These are phyloP conservation scores for Percopsis transmontana DNA, from an alignment of 2,113 vertebrate species.

Conservation along the genomic window DNA sequence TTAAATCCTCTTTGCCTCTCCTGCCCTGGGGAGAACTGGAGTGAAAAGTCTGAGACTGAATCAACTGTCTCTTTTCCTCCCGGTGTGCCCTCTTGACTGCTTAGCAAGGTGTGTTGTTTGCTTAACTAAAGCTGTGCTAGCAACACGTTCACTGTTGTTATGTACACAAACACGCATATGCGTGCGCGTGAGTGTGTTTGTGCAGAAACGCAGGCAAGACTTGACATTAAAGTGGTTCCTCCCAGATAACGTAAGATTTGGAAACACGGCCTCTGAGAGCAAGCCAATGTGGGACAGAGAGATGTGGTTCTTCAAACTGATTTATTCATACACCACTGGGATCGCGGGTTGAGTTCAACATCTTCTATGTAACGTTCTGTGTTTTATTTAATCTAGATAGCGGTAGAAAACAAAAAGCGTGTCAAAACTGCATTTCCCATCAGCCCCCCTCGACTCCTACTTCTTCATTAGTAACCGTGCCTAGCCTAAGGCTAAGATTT, in stretches of 20 bases:
- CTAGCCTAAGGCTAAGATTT: slow-evolving; percentile 6
- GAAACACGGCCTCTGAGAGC: not conserved
- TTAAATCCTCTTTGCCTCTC: not conserved
- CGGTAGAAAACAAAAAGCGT: slow-evolving; percentile 34
- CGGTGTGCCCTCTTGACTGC: slow-evolving; percentile 68
- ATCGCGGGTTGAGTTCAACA: too few species aligned
- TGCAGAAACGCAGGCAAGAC: slow-evolving; percentile 59
- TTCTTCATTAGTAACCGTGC: not conserved
- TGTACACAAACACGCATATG: slow-evolving; percentile 36
- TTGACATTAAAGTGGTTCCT: slow-evolving; percentile 31
- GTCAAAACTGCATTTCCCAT: slow-evolving; percentile 53
- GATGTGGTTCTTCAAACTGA: not conserved
- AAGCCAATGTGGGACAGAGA: too few species aligned
- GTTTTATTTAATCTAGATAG: not conserved
- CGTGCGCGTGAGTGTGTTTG: not conserved
- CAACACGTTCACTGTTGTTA: slow-evolving; percentile 61
- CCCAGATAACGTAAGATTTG: not conserved
- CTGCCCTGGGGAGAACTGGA: not conserved
- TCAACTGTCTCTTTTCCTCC: slow-evolving; percentile 1
- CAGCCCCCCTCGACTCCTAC: not conserved
- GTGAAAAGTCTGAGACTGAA: not conserved
- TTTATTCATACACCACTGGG: too few species aligned
- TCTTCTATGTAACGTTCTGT: not conserved
- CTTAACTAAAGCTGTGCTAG: slow-evolving; percentile 59
- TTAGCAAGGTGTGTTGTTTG: slow-evolving; percentile 74